Evolutionary conservation across 1,140 invertebrate species (phyloP), one percentile per base, ranked within the genome.

Genomic region (Chlorops oryzae): DNA sequence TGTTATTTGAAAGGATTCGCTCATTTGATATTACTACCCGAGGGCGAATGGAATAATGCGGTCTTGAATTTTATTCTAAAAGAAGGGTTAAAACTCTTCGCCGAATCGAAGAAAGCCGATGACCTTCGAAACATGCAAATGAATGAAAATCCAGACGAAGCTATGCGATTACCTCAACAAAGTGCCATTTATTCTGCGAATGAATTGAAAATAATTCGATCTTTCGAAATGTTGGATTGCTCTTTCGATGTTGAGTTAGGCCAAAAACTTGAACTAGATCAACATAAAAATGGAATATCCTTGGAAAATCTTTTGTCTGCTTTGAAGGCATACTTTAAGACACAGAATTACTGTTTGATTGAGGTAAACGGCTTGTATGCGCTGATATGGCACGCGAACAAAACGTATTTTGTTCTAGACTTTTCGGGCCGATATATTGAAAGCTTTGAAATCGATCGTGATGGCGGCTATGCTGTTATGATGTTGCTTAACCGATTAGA

Each of bases 1-100:
- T 49, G 46, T 7, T 49, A 47, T 22, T 38, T 70, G 1, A 62
- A 60, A 40, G 66, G 62, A 5, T 70, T 70, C 37, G 64, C 63
- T 2, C 35, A 69, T 28, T 47, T 65, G 10, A 65, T 65, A 47
- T 52, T 70, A 2, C 37, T 60, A 40, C 64, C 64, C 3, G 64
- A 65, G 40, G 51, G 45, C 10, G 56, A 68, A 5, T 70, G 66
- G 66, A 60, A 41, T 4, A 41, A 52, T 2, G 51, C 51, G 2
- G 56, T 59, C 6, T 50, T 70, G 1, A 58, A 65, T 12, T 56
- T 52, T 27, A 32, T 70, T 25, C 32, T 70, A 15, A 21, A 39
- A 13, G 61, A 70, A 32, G 62, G 62, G 17, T 45, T 46, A 1
- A 43, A 52, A 1, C 21, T 69, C 3, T 61, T 59, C 13, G 6